phyloP scores from a whole-genome alignment of 2,113 vertebrate species.

The Bostrychus sinensis region DNA sequence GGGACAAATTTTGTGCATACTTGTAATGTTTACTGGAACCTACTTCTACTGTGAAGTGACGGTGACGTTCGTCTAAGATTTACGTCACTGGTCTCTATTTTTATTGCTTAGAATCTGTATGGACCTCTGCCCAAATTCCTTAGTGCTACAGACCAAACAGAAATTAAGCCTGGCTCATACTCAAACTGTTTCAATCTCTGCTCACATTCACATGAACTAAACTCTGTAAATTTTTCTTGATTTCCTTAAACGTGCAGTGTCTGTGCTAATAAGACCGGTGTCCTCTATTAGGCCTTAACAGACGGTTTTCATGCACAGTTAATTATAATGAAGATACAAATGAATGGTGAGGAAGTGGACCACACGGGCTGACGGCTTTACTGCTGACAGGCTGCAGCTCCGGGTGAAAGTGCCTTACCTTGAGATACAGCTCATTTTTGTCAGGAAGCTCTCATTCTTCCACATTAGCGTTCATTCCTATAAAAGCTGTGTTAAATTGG shows the following conservation, averaged over 20 bases:
- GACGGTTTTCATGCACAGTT: not conserved
- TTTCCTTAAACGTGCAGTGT: not conserved
- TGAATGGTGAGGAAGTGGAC: constrained; percentile 26
- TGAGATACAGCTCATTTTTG: constrained; percentile 35
- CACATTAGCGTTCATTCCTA: constrained; percentile 10
- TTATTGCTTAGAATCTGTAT: not conserved
- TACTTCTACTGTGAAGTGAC: not conserved
- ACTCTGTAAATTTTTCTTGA: not conserved
- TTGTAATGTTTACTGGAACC: too few species aligned
- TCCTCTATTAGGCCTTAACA: not conserved
- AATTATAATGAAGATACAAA: constrained; percentile 1
- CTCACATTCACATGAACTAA: not conserved
- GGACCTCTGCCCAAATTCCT: constrained; percentile 3
- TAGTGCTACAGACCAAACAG: constrained; percentile 1
- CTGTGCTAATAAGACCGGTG: not conserved
- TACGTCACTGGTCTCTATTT: not conserved
- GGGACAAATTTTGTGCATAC: too few species aligned
- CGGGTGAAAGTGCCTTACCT: constrained; percentile 19
- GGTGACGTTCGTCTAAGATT: not conserved
- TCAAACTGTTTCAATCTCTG: not conserved
- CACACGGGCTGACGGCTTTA: constrained; percentile 20
- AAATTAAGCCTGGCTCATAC: not conserved
- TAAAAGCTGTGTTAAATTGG: constrained; percentile 25
- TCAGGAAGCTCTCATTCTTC: constrained; percentile 17
- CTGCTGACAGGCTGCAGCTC: constrained; percentile 31